These are phyloP conservation scores for Pachyrhynchus sulphureomaculatus DNA, from an alignment of 1,140 invertebrate species.

Conservation along the genomic window DNA sequence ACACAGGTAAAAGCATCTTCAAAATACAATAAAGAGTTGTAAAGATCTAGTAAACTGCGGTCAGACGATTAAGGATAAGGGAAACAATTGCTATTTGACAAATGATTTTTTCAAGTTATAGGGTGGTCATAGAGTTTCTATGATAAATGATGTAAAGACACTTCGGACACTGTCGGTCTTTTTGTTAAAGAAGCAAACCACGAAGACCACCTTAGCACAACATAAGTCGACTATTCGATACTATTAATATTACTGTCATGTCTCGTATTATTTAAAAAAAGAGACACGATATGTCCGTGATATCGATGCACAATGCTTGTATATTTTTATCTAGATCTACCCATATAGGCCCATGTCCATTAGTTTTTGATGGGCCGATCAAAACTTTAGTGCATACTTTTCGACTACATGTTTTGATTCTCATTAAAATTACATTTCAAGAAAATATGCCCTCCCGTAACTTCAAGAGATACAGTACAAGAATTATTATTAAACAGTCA, in stretches of 20 bases:
- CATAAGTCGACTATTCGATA: slow-evolving; percentile 32
- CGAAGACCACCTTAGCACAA: slow-evolving; percentile 41
- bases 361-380: slow-evolving; percentile 8
- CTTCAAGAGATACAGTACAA: too few relatives aligned
- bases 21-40: slow-evolving; percentile 32
- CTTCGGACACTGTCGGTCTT: slow-evolving; percentile 36
- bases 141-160: slow-evolving; percentile 46
- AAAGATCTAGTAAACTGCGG: slow-evolving; percentile 32
- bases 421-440: neutral
- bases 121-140: slow-evolving; percentile 39
- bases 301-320: slow-evolving; percentile 31
- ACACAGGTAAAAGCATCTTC: slow-evolving; percentile 4
- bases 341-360: slow-evolving; percentile 10
- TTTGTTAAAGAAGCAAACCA: slow-evolving; percentile 19
- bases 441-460: too few relatives aligned
- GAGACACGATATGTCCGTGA: slow-evolving; percentile 34
- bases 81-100: slow-evolving; percentile 44
- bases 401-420: neutral
- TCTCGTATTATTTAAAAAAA: slow-evolving; percentile 33
- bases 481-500: too few relatives aligned
- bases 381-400: neutral
- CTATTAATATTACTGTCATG: slow-evolving; percentile 44
- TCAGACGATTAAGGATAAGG: slow-evolving; percentile 37
- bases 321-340: slow-evolving; percentile 27
- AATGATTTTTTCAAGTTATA: slow-evolving; percentile 42